Conservation (phyloP, 2,888 invertebrate genomes). For the Cheilosia urbana region DNA sequence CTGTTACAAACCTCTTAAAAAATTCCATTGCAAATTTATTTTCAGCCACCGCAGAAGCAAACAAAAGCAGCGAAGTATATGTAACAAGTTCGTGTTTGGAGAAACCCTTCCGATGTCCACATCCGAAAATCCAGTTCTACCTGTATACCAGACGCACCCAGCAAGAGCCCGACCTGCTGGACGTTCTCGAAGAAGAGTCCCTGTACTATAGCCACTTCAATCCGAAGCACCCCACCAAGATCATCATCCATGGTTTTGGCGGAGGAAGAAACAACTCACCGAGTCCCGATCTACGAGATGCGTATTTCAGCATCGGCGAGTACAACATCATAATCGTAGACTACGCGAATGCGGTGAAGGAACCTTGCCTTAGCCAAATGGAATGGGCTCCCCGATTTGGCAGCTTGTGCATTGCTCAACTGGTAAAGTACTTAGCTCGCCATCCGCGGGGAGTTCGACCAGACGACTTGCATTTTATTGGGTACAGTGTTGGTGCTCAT, state of each 20-base stretch:
- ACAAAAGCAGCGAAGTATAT: conserved; percentile 86
- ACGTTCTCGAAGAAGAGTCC: conserved; percentile 89
- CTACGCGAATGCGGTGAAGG: conserved; percentile 90
- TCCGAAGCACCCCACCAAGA: conserved; percentile 91
- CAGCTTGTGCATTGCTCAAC: conserved; percentile 91
- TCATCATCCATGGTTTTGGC: conserved; percentile 96
- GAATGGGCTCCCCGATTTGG: conserved; percentile 88
- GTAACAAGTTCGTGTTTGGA: conserved; percentile 92
- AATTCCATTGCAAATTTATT: neutral
- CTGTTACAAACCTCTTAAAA: too few relatives aligned
- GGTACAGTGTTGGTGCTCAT: conserved; percentile 94
- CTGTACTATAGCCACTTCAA: conserved; percentile 91
- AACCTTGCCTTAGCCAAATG: conserved; percentile 92
- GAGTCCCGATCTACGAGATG: conserved; percentile 93
- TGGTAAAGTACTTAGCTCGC: conserved; percentile 90
- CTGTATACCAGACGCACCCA: conserved; percentile 92
- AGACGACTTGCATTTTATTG: conserved; percentile 91
- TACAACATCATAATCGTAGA: conserved; percentile 95
- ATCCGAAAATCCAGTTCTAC: conserved; percentile 92
- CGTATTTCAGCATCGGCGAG: conserved; percentile 91
- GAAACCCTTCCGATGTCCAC: conserved; percentile 92
- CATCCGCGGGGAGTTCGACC: conserved; percentile 91
- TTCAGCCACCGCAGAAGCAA: conserved; percentile 77
- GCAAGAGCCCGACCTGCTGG: conserved; percentile 88
- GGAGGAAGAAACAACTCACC: conserved; percentile 92